Evolutionary conservation across 1,140 invertebrate genomes (phyloP), one percentile per base, ranked within the genome.

Genomic region (Pantala flavescens): DNA sequence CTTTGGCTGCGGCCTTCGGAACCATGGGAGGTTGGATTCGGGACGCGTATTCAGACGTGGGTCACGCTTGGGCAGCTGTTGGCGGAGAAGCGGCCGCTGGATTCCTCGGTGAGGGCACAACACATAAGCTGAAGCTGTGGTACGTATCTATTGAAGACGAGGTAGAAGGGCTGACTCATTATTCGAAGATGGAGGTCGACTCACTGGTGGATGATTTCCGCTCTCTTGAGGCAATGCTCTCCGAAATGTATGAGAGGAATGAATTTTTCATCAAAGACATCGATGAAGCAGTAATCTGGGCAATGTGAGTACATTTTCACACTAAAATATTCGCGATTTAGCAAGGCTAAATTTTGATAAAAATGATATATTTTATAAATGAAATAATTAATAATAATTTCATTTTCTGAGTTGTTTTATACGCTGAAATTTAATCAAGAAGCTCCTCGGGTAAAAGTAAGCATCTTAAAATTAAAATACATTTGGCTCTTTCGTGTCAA

Each of bases 191-290:
- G 28, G 73, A 74, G 55, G 12, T 71, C 16, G 10, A 74, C 21
- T 23, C 14, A 11, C 74, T 74, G 19, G 63, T 49, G 55, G 71
- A n/a, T 16, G 71, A 76, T 16, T 36, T 76, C 24, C 16, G 43
- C 24, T 16, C 36, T 42, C 21, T 71, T 11, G 36, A 42, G 55
- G 75, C 55, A 24, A 70, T 23, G 23, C 11, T 74, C 21, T 74
- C 23, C 21, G 19, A 14, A 0, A 74, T 74, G 73, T 76, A 74
- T 63, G 21, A 24, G 28, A 70, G 43, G 36, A 74, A 76, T 71
- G 73, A 76, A 5, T 76, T 76, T 49, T 76, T 74, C 55, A 19
- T 76, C 23, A 63, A 23, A 36, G 73, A 74, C 24, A 76, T 73
- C n/a, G 43, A 23, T n/a, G 23, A 36, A 43, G 70, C 23, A n/a